Base-by-base conservation (phyloP, 53 echinoderm and acorn worm species). In the Luidia sarsii region DNA sequence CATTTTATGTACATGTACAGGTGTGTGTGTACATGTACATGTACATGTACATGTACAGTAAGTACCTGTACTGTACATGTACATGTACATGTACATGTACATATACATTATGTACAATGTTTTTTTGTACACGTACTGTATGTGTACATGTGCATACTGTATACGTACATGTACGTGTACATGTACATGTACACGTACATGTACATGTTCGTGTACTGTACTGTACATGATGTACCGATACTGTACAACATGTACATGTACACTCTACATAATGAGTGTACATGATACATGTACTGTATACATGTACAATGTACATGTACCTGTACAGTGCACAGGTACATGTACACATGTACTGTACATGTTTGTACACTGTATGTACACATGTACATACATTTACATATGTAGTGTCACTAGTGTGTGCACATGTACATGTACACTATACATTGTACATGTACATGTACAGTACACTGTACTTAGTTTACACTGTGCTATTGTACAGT, bases 241-340 rank as follows among this genome's bases (percentile, higher is more conserved):
- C n/a, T n/a, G n/a, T n/a, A n/a, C n/a, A n/a, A 6, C 28, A 60
- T 60, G 60, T 60, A 60, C 60, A 25, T 25, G 60, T 60, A 60
- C 60, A 60, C 31, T 16, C 24, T 11, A 53, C n/a, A 10, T 16
- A 4, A 53, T 53, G n/a, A 4, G n/a, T 53, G 22, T 53, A 16
- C 22, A 53, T 19, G 53, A 10, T 10, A 4, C 8, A 10, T n/a
- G n/a, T n/a, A n/a, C n/a, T n/a, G n/a, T n/a, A n/a, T 19, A 22
- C 7, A 22, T 19, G 28, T 22, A 22, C 59, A 57, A n/a, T n/a
- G n/a, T n/a, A n/a, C n/a, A n/a, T n/a, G n/a, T n/a, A n/a, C n/a
- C n/a, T n/a, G n/a, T n/a, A n/a, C n/a, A 46, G 15, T 8, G 46
- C 46, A 46, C 8, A 46, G 15, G 8, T 46, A 46, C 46, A 46